Evolutionary conservation across 37 sponge, comb jelly and placozoan genomes (phyloP), one percentile per base, ranked within the genome.

Genomic region (Tethya wilhelma): DNA sequence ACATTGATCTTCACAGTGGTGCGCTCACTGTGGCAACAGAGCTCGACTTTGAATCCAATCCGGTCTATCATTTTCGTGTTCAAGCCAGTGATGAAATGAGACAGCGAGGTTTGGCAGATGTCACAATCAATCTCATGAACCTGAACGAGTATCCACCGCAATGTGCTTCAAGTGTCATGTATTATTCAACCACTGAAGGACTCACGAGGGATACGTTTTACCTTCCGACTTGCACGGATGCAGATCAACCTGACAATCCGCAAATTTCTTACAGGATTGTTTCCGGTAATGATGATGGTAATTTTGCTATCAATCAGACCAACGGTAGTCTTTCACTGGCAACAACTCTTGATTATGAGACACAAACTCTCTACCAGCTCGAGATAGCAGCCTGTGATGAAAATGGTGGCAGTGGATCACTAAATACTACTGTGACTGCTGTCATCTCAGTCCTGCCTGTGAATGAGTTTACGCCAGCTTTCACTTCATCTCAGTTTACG

Each of bases 1-100:
- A 59, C 6, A 67, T 79, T 42, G 72, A 70, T 32, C 17, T 44
- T 38, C 23, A 22, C 4, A 40, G 45, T 38, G 82, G 82, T 58
- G 17, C 7, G 1, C 26, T 81, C 25, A 57, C 42, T 9, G 30
- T 81, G 2, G 44, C 44, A 32, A 29, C 30, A n/a, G n/a, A 36
- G 2, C 32, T 81, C 7, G 73, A 70, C 19, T 81, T 38, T 57
- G 72, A 69, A 44, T 19, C 59, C 2, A 20, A 29, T 59, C 20
- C 30, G 3, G 14, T 38, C 2, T 66, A 67, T 33, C 9, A 6
- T 33, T 79, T 79, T 14, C 3, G 7, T 17, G 69, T 65, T n/a
- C 22, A 4, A 53, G 79, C 40, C n/a, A n/a, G n/a, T 20, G 23
- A 67, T 4, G 69, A 79, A 6, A 59, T 37, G 7, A 46, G 8